phyloP scores from a whole-genome alignment of 2,888 invertebrate genomes.

The Drosophila emarginata region DNA sequence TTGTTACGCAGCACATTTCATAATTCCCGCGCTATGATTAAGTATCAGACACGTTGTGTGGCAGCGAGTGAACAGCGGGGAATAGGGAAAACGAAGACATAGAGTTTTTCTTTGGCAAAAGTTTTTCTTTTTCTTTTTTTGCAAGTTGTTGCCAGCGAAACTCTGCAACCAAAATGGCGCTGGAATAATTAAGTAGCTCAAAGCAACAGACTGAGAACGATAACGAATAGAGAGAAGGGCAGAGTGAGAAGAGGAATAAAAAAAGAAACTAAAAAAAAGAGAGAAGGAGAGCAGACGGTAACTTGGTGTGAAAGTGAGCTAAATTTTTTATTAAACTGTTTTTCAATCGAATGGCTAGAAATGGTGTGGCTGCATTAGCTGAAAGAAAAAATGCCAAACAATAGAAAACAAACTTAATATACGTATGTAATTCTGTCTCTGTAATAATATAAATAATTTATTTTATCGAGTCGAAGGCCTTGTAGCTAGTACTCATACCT shows the following conservation, averaged over 20 bases:
- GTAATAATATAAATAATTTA: too few relatives aligned
- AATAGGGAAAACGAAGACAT: slow-evolving; percentile 14
- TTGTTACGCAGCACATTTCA: slow-evolving; percentile 72
- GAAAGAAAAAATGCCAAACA: neutral
- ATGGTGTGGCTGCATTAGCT: neutral
- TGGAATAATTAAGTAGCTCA: slow-evolving; percentile 56
- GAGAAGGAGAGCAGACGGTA: neutral
- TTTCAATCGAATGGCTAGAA: neutral
- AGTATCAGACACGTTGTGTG: slow-evolving; percentile 14
- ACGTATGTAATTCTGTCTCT: too few relatives aligned
- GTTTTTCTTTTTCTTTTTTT: slow-evolving; percentile 28
- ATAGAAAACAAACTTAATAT: too few relatives aligned
- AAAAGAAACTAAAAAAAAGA: slow-evolving; percentile 42
- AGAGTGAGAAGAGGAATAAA: slow-evolving; percentile 19
- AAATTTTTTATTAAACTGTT: neutral
- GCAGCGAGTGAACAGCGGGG: neutral
- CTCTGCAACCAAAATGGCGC: slow-evolving; percentile 44
- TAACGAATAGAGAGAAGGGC: neutral
- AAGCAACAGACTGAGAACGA: neutral
- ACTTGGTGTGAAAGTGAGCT: neutral
- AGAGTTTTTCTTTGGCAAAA: slow-evolving; percentile 56
- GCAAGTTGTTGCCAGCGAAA: slow-evolving; percentile 51
- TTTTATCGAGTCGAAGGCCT: too few relatives aligned
- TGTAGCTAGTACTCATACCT: too few relatives aligned
- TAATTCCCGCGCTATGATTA: slow-evolving; percentile 71